Evolutionary conservation across 64 coral and sea anemone species (phyloP), one percentile per base, ranked within the genome.

Genomic region (Porites lutea): DNA sequence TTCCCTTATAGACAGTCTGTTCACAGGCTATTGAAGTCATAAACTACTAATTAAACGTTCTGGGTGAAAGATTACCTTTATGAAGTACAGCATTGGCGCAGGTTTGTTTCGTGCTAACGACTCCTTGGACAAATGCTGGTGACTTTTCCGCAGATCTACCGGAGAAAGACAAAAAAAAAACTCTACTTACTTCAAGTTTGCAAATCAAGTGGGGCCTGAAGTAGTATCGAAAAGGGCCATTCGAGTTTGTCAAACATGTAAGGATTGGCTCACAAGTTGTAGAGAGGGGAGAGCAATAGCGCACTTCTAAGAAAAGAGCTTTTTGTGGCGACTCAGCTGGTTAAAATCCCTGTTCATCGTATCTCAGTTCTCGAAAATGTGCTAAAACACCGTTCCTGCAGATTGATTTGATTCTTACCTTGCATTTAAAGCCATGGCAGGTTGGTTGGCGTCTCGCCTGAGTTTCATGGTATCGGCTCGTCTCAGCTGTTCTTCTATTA

Each of bases 81-180:
- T 99, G 97, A 44, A 99, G 91, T n/a, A 99, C 97, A 78, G 97
- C 97, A 73, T 99, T 99, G 7, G 97, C 97, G 97, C 97, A 45
- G 97, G 97, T 55, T 99, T 99, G 59, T 99, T 99, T 58, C 97
- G 94, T 54, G 91, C 89, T 14, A 99, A 85, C 1, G 97, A 99
- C 68, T 99, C 97, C 57, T 99, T 99, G 2, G 97, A 99, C 43
- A 99, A 88, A 73, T 99, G 97, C 57, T 99, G 97, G 68, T 99
- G 97, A 91, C 97, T 99, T 72, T 99, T 99, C 97, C 62, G 97
- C 91, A 92, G 96, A 99, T 72, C 97, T 99, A 75, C 2, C 3
- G 88, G 74, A 45, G 68, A 57, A 78, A 8, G 82, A 12, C 15
- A 65, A 13, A 23, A 69, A 23, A 44, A 9, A 45, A 13, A 37